Conservation (phyloP, 2,888 invertebrate species). For the Zele albiditarsus region DNA sequence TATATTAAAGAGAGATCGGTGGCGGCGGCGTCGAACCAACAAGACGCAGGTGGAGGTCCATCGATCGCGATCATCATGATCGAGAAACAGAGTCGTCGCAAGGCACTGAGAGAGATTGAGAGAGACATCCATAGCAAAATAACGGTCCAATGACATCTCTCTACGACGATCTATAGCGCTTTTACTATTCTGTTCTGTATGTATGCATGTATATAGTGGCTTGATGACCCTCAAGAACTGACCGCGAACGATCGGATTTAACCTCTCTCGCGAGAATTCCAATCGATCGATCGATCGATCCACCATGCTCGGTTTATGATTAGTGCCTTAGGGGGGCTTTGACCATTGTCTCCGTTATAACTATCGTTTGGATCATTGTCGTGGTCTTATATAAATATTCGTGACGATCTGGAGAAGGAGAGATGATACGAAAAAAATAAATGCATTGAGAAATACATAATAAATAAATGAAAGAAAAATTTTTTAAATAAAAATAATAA, state of each 20-base stretch:
- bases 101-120: not conserved
- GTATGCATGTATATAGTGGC: not conserved
- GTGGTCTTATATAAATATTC: conserved; percentile 5
- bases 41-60: conserved; percentile 1
- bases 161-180: not conserved
- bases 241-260: conserved; percentile 6
- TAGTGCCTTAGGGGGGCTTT: not conserved
- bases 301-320: conserved; percentile 6
- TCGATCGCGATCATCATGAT: conserved; percentile 3
- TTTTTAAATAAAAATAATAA: too few relatives aligned
- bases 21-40: not conserved
- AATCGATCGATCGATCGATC: conserved; percentile 10
- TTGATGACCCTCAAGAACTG: conserved; percentile 2
- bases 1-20: not conserved
- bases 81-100: conserved; percentile 3
- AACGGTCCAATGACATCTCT: conserved; percentile 12
- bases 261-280: conserved; percentile 9
- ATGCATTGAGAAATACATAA: not conserved
- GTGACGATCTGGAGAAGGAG: not conserved
- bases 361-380: not conserved
- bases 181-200: not conserved
- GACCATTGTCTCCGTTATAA: conserved; percentile 7
- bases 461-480: not conserved
- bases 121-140: conserved; percentile 4
- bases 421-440: not conserved